phyloP scores from a whole-genome alignment of 2,888 invertebrate species.

The Leptinotarsa haldemani region DNA sequence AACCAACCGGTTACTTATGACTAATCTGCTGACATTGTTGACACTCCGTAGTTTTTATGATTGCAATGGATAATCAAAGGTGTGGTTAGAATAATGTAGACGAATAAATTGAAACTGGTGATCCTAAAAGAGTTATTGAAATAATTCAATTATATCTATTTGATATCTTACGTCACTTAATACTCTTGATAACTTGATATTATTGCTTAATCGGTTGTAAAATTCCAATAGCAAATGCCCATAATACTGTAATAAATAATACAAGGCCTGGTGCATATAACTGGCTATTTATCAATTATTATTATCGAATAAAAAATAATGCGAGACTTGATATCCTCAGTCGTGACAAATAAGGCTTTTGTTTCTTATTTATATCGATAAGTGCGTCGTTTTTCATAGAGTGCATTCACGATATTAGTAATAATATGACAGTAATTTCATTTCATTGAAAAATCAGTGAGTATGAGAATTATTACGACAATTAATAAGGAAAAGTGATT shows the following conservation, averaged over 20 bases:
- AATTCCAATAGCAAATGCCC: neutral
- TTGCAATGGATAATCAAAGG: no score
- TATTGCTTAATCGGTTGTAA: constrained; percentile 3
- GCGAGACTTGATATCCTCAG: neutral
- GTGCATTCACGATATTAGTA: neutral
- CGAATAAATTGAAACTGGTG: neutral
- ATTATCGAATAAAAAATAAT: constrained; percentile 5
- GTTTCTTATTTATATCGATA: neutral
- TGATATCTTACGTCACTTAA: neutral
- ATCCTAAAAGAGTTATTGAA: neutral
- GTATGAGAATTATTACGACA: no score
- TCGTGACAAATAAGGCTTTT: constrained; percentile 11
- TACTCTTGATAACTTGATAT: neutral
- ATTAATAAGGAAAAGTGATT: no score
- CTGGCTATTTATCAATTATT: constrained; percentile 3
- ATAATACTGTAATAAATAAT: constrained; percentile 1
- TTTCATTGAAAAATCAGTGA: no score
- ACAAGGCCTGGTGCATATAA: constrained; percentile 1
- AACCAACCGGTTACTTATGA: no score
- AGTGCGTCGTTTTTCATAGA: neutral
- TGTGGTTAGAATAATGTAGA: no score
- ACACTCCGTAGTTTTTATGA: no score
- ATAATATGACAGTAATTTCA: neutral
- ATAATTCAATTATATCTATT: neutral
- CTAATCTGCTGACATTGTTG: neutral